Conservation (phyloP, 2,888 invertebrate species). For the Andrena praecox region DNA sequence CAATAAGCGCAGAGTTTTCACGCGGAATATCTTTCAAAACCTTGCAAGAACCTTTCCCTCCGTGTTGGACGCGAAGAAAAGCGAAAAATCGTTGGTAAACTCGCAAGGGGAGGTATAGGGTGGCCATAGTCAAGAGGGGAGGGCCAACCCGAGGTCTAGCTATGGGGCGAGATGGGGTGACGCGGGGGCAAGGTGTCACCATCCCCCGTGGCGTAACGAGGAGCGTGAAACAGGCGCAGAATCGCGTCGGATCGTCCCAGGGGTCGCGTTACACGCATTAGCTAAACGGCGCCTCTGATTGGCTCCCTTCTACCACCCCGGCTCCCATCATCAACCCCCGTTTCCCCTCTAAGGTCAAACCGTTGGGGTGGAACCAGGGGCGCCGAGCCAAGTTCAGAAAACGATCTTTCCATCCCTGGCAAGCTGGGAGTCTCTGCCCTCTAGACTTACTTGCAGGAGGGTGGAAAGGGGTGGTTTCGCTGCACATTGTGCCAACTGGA, state of each 20-base stretch:
- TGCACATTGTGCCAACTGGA: not conserved
- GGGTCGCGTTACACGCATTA: slow-evolving; percentile 78
- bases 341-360: slow-evolving; percentile 40
- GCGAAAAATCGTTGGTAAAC: not conserved
- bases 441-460: not conserved
- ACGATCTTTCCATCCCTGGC: slow-evolving; percentile 22
- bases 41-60: not conserved
- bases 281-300: slow-evolving; percentile 77
- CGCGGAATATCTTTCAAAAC: not conserved
- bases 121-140: slow-evolving; percentile 12
- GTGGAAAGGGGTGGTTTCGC: slow-evolving; percentile 1
- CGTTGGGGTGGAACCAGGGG: slow-evolving; percentile 31
- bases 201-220: slow-evolving; percentile 61
- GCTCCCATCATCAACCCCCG: slow-evolving; percentile 37
- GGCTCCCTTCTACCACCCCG: slow-evolving; percentile 60
- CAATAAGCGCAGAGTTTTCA: not conserved
- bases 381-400: slow-evolving; percentile 20
- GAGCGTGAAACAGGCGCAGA: slow-evolving; percentile 59
- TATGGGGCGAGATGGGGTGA: slow-evolving; percentile 49
- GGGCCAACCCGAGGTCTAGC: slow-evolving; percentile 17
- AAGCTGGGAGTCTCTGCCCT: not conserved
- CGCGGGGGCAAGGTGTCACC: slow-evolving; percentile 47
- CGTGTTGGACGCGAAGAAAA: not conserved
- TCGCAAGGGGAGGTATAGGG: not conserved
- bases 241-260: slow-evolving; percentile 70